phyloP scores from a whole-genome alignment of 1,140 invertebrate species.

The Ceratina australensis region DNA sequence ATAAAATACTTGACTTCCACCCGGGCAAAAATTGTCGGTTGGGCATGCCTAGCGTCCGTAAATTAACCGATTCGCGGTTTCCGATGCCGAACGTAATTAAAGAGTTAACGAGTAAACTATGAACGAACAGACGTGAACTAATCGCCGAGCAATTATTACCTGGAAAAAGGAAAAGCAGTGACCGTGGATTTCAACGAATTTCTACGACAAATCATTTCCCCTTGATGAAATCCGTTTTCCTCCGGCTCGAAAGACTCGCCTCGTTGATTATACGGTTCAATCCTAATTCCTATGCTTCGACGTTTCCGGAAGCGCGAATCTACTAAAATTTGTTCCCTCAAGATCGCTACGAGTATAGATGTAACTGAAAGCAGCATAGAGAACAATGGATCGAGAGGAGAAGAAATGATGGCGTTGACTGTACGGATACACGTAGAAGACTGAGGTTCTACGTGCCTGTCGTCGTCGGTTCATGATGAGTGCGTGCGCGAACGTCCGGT shows the following conservation, averaged over 20 bases:
- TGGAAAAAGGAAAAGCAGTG: constrained; percentile 1
- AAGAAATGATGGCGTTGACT: constrained; percentile 47
- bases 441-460: constrained; percentile 56
- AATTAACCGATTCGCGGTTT: constrained; percentile 20
- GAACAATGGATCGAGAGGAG: constrained; percentile 19
- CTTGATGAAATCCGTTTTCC: neutral
- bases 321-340: no score
- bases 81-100: constrained; percentile 25
- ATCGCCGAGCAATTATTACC: constrained; percentile 21
- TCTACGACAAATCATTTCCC: constrained; percentile 14
- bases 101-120: constrained; percentile 24
- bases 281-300: no score
- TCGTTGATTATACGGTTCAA: no score
- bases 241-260: neutral
- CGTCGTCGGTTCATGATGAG: constrained; percentile 55
- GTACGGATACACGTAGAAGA: constrained; percentile 53
- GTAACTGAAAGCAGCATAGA: neutral
- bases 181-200: neutral
- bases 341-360: neutral
- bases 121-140: constrained; percentile 17
- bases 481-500: constrained; percentile 62
- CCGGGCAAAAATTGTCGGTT: constrained; percentile 21
- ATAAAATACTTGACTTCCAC: constrained; percentile 26
- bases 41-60: constrained; percentile 25
- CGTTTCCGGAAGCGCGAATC: no score